Conservation (phyloP, 64 coral and sea anemone genomes). For the Stichodactyla mertensii region DNA sequence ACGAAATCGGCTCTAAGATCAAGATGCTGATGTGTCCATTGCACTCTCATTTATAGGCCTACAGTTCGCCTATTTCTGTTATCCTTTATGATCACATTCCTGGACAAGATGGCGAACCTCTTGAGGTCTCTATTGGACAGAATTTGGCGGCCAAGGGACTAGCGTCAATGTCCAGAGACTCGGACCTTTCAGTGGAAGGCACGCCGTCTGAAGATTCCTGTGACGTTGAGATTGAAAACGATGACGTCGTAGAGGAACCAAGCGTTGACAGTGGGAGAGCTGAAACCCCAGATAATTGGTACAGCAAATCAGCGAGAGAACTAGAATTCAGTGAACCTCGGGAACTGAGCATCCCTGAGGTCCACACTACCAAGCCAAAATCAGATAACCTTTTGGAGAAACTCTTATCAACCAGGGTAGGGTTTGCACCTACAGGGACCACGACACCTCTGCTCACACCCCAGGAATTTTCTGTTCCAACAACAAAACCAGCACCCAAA, state of each 20-base stretch:
- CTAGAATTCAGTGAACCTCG: not conserved
- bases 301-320: not conserved
- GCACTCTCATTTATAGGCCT: not conserved
- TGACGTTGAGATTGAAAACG: constrained; percentile 19
- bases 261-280: too few species aligned
- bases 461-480: not conserved
- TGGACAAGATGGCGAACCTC: constrained; percentile 29
- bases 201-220: not conserved
- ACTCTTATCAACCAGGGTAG: constrained; percentile 42
- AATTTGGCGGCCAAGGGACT: constrained; percentile 42
- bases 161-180: constrained; percentile 1
- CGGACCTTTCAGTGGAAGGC: not conserved
- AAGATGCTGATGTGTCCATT: constrained; percentile 54
- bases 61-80: constrained; percentile 46
- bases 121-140: constrained; percentile 53
- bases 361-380: constrained; percentile 11
- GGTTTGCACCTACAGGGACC: constrained; percentile 12
- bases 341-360: constrained; percentile 6
- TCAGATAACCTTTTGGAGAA: constrained; percentile 45
- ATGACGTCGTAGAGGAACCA: not conserved
- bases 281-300: not conserved
- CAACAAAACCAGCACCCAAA: not conserved
- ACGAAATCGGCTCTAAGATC: too few species aligned
- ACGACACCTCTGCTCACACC: not conserved
- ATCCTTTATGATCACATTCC: constrained; percentile 44